These are phyloP conservation scores for Ormyrus pomaceus DNA, from an alignment of 2,888 invertebrate species.

Conservation along the genomic window DNA sequence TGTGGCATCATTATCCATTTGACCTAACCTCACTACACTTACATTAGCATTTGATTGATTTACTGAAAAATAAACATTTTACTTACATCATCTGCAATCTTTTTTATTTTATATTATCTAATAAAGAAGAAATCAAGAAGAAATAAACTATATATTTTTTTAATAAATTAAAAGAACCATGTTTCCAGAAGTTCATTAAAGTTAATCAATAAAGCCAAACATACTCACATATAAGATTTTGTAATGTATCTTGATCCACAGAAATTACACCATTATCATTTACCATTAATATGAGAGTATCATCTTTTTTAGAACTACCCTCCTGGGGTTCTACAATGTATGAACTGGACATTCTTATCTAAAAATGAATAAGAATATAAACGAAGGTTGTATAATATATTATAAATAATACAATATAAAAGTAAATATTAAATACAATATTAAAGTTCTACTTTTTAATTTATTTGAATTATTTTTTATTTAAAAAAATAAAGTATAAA, in stretches of 20 bases:
- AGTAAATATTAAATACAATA: too few relatives aligned
- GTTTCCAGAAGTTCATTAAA: not conserved
- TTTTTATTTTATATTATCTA: not conserved
- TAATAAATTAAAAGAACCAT: not conserved
- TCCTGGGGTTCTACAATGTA: slow-evolving; percentile 70
- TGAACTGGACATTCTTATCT: slow-evolving; percentile 68
- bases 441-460: too few relatives aligned
- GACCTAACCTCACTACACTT: slow-evolving; percentile 73
- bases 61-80: slow-evolving; percentile 62
- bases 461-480: too few relatives aligned
- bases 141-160: not conserved
- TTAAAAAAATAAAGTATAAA: too few relatives aligned
- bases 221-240: slow-evolving; percentile 86
- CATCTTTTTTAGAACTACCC: slow-evolving; percentile 76
- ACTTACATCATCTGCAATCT: not conserved
- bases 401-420: too few relatives aligned
- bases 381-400: too few relatives aligned
- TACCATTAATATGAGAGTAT: slow-evolving; percentile 89
- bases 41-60: slow-evolving; percentile 72
- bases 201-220: not conserved
- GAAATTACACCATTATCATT: slow-evolving; percentile 91
- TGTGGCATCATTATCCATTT: slow-evolving; percentile 66
- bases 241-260: slow-evolving; percentile 87
- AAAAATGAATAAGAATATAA: too few relatives aligned
- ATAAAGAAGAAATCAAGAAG: not conserved